Base-by-base conservation (phyloP, 1,140 invertebrate genomes). In the Steinernema feltiae region DNA sequence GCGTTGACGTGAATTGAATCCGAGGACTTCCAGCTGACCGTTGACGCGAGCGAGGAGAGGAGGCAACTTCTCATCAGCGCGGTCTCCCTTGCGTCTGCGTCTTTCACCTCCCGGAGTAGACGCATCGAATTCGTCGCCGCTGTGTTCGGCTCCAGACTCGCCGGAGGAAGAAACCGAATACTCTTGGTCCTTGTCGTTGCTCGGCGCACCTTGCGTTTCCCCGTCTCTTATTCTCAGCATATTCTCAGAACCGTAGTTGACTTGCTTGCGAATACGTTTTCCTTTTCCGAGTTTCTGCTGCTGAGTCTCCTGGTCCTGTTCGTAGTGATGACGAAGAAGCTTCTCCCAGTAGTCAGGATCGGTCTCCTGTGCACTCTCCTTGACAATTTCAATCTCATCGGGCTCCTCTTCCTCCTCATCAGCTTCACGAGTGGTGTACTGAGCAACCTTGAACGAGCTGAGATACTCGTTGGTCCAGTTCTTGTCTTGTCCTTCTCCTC, bases 331-430 rank as follows among this genome's bases (percentile, higher is more conserved):
- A 32, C 97, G 90, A 1, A 99, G 87, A 17, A 99, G 88, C 88
- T 99, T 98, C 73, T 99, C 97, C 97, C 97, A 99, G 88, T 99
- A 99, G 0, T 95, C 95, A 0, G 97, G 97, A 89, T 99, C 97
- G 0, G 95, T 96, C 84, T 95, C 95, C 85, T 96, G 53, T 3
- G 53, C 35, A 18, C 35, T 95, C 86, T 98, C 95, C 87, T 99
- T 98, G 69, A 99, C 93, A 81, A 98, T 94, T 88, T 99, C 97
- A 0, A 95, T 97, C 80, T 97, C 94, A 0, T 97, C 94, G 83
- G 98, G 94, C 82, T 96, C 94, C 72, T 92, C 93, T 89, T 97
- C 95, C 30, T 86, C 77, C 21, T 86, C 86, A 31, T 86, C 82
- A 12, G 82, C 79, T 70, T 86, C 82, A 17, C 80, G 77, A 1